Conservation (phyloP, 2,797 vertebrate genomes). For the Schizothorax lantsangensis region DNA sequence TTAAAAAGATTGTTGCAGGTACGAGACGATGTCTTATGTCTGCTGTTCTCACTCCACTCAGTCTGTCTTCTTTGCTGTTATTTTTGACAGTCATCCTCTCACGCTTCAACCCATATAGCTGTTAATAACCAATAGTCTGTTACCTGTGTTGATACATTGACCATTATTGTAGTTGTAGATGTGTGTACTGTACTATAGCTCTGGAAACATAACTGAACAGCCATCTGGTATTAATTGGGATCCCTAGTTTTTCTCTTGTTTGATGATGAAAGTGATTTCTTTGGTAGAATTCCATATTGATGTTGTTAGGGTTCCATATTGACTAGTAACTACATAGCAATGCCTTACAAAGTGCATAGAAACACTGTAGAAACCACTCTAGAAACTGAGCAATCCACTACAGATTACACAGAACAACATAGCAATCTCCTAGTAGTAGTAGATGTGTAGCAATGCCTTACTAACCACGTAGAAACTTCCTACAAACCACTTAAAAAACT, state of each 20-base stretch:
- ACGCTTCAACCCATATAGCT: slow-evolving; percentile 40
- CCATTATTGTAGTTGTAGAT: not conserved
- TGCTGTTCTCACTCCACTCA: slow-evolving; percentile 54
- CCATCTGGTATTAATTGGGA: not conserved
- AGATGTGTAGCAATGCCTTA: not conserved
- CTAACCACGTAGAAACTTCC: not conserved
- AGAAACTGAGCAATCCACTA: not conserved
- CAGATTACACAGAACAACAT: not conserved
- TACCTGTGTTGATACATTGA: not conserved
- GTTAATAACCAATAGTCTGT: slow-evolving; percentile 58
- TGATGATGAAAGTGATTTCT: slow-evolving; percentile 4
- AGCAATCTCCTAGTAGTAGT: not conserved
- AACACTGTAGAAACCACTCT: not conserved
- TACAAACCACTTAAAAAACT: not conserved
- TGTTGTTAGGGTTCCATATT: not conserved
- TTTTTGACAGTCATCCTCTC: slow-evolving; percentile 25
- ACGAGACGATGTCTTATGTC: slow-evolving; percentile 66
- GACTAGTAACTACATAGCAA: not conserved
- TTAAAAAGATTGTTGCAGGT: slow-evolving; percentile 88
- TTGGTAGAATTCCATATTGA: not conserved
- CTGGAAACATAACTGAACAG: not conserved
- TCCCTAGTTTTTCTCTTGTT: not conserved
- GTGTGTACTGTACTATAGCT: not conserved
- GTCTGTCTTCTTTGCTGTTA: not conserved
- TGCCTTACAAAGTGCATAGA: not conserved